Conservation (phyloP, 1,140 invertebrate genomes). For the Leptonema lineaticorne region DNA sequence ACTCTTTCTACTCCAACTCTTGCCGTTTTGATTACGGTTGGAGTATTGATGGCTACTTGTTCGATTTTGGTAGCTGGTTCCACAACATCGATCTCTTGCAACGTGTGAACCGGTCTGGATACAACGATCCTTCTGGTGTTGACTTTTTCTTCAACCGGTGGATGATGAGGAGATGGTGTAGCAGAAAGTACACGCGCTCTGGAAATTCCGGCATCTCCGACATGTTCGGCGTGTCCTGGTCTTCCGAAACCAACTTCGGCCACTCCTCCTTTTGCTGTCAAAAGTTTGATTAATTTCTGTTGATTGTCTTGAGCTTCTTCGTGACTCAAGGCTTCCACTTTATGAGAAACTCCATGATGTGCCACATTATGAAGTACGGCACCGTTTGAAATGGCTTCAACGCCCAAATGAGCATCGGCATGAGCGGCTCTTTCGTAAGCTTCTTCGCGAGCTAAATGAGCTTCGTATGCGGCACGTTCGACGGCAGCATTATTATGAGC, state of each 20-base stretch:
- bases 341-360: slow-evolving; percentile 41
- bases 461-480: slow-evolving; percentile 39
- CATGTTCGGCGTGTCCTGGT: slow-evolving; percentile 41
- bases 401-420: slow-evolving; percentile 34
- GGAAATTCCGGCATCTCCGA: slow-evolving; percentile 49
- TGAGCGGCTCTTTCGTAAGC: slow-evolving; percentile 26
- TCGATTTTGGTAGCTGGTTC: slow-evolving; percentile 46
- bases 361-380: slow-evolving; percentile 41
- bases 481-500: slow-evolving; percentile 41
- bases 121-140: slow-evolving; percentile 64
- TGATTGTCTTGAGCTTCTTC: slow-evolving; percentile 55
- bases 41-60: slow-evolving; percentile 36
- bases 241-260: slow-evolving; percentile 54
- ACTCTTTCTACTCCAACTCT: slow-evolving; percentile 35
- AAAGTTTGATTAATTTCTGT: slow-evolving; percentile 54
- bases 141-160: slow-evolving; percentile 57
- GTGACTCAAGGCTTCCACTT: slow-evolving; percentile 39
- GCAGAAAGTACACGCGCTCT: slow-evolving; percentile 58
- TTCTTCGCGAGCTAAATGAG: slow-evolving; percentile 36
- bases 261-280: slow-evolving; percentile 54
- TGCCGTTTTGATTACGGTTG: slow-evolving; percentile 39
- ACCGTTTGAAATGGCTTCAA: slow-evolving; percentile 45
- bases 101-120: slow-evolving; percentile 62
- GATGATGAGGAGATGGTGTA: slow-evolving; percentile 57
- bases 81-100: slow-evolving; percentile 55